phyloP scores from a whole-genome alignment of 2,888 invertebrate species.

The Pelosia muscerda region DNA sequence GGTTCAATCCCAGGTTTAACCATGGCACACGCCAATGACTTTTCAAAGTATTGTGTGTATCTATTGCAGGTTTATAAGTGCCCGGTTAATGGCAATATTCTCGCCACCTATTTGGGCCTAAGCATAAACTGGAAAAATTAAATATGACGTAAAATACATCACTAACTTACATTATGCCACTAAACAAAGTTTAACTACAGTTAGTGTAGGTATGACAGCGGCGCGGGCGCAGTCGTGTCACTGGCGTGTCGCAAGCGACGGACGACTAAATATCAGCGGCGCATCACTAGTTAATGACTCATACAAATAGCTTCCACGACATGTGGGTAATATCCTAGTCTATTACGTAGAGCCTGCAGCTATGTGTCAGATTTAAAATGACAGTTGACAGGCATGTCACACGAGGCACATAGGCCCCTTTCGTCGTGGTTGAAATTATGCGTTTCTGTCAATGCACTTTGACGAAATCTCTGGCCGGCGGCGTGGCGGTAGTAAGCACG shows the following conservation, averaged over 20 bases:
- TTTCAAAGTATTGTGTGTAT: no score
- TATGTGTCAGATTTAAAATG: constrained; percentile 25
- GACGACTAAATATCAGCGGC: constrained; percentile 76
- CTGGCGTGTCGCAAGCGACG: constrained; percentile 70
- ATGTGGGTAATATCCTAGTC: constrained; percentile 27
- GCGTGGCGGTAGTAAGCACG: no score
- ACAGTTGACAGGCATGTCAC: constrained; percentile 14
- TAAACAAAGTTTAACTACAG: constrained; percentile 29
- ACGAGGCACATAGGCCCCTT: constrained; percentile 12
- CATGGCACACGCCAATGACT: no score
- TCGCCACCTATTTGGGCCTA: no score
- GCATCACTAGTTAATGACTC: constrained; percentile 78
- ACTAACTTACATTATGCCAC: not conserved
- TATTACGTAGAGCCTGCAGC: constrained; percentile 18
- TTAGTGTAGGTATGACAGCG: constrained; percentile 16
- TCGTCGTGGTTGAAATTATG: not conserved
- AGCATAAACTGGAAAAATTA: no score
- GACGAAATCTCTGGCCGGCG: no score
- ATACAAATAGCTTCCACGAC: constrained; percentile 64
- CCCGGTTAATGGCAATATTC: no score
- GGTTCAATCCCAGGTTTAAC: no score
- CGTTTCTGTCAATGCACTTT: no score
- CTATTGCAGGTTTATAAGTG: no score
- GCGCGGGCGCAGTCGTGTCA: constrained; percentile 67
- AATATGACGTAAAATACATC: no score